Base-by-base conservation (phyloP, 2,888 invertebrate species). In the Mythimna pallens region DNA sequence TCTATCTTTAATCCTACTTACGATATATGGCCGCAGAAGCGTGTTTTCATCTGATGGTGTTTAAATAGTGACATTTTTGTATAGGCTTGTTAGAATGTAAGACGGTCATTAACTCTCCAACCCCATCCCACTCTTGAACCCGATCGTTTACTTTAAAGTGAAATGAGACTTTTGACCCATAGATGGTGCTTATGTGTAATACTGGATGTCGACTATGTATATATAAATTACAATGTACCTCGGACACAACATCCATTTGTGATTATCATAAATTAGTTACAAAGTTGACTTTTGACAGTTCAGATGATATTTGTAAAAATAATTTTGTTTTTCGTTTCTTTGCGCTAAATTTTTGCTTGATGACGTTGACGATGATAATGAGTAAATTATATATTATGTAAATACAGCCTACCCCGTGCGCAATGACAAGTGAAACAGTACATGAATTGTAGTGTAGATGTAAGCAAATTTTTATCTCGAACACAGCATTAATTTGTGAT, bases 251-350 rank as follows among this genome's bases (percentile, higher is more conserved):
- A 54, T 43, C 12, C 7, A 50, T 52, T 50, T 62, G 20, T 70
- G 57, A 52, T 55, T 40, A 34, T 68, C 61, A 69, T 68, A 36
- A 69, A 77, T 73, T n/a, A 25, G 34, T 57, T 25, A 20, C 10
- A 14, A 40, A 58, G 22, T 52, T 47, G 0, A 47, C 47, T 47
- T 14, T 40, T 14, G 30, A n/a, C 14, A 22, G 7, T 36, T 43
- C 30, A 17, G n/a, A 34, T 22, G 25, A 58, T 25, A 30, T 12
- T 25, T 61, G 22, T 34, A 8, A 14, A 43, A 43, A 43, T 10
- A 14, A 43, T 12, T 0, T 36, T 25, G n/a, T 59, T 73, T 52
- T 25, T 30, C 40, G 12, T 34, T 75, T 58, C 34, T 58, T 64
- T 64, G 40, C 50, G 64, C 30, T n/a, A 43, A 8, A 25, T 22